Conservation (phyloP, 1,140 invertebrate species). For the Lethrus apterus region DNA sequence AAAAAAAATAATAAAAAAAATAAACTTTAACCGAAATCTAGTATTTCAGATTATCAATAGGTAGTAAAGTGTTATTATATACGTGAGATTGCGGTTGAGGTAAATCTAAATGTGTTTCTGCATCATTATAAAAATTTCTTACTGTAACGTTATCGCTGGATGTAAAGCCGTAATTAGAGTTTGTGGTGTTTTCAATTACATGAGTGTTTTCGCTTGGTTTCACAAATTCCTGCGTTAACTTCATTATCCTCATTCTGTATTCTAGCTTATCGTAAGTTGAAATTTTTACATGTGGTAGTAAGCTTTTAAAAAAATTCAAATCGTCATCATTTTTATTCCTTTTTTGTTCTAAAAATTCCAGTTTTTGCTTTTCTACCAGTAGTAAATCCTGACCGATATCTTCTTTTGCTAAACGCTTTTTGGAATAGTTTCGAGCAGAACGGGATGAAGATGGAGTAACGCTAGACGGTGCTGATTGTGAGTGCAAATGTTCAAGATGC, state of each 20-base stretch:
- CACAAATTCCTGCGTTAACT: slow-evolving; percentile 1
- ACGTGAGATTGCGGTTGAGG: slow-evolving; percentile 2
- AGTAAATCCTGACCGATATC: neutral
- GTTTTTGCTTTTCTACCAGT: slow-evolving; percentile 1
- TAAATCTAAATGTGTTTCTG: slow-evolving; percentile 8
- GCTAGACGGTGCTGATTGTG: neutral
- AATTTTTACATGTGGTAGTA: slow-evolving; percentile 6
- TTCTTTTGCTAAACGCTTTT: slow-evolving; percentile 5
- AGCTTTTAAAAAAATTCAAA: slow-evolving; percentile 6
- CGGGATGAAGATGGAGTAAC: neutral
- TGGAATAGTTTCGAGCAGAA: slow-evolving; percentile 1
- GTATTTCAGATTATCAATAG: slow-evolving; percentile 4
- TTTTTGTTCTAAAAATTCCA: neutral
- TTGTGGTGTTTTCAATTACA: slow-evolving; percentile 6
- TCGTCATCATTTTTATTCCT: neutral
- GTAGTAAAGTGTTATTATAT: slow-evolving; percentile 9
- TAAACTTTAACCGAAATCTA: slow-evolving; percentile 10
- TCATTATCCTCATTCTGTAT: slow-evolving; percentile 1
- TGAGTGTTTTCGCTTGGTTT: slow-evolving; percentile 6
- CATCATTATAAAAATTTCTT: slow-evolving; percentile 5
- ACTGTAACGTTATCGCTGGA: neutral
- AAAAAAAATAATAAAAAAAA: slow-evolving; percentile 1
- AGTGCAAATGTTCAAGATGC: neutral
- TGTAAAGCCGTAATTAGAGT: slow-evolving; percentile 6
- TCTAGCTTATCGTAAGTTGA: neutral